Evolutionary conservation across 1,140 invertebrate species (phyloP).

Genomic region (Ganaspis sp.): DNA sequence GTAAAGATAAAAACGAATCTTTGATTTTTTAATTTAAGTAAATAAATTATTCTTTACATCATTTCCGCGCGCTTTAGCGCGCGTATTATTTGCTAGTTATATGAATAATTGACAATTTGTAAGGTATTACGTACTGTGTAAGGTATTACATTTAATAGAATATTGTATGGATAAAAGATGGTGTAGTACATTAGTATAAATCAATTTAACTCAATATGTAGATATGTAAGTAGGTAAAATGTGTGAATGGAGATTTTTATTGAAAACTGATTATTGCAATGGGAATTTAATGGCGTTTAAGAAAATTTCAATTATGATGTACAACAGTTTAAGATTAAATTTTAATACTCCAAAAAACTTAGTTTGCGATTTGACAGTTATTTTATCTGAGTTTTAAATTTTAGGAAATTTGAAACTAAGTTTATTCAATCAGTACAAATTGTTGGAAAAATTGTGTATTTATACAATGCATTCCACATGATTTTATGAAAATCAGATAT

Average conservation of each 20-base stretch:
- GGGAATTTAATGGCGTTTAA: background rate
- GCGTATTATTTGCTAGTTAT: too few species aligned
- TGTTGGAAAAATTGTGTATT: background rate
- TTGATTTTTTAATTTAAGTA: too few species aligned
- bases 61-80: too few species aligned
- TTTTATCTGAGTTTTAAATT: background rate
- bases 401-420: background rate
- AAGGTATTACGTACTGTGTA: background rate
- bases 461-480: conserved; percentile 2
- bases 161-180: background rate
- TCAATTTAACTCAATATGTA: background rate
- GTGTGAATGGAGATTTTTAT: background rate
- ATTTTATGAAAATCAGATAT: background rate
- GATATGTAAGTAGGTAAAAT: conserved; percentile 19
- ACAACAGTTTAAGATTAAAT: background rate
- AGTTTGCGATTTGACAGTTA: too few species aligned
- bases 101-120: too few species aligned
- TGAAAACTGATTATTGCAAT: background rate
- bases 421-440: background rate
- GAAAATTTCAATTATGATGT: background rate
- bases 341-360: background rate
- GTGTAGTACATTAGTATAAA: background rate
- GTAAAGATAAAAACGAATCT: too few species aligned
- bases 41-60: too few species aligned
- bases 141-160: background rate